Evolutionary conservation across 2,888 invertebrate species (phyloP).

Genomic region (Polia nebulosa): DNA sequence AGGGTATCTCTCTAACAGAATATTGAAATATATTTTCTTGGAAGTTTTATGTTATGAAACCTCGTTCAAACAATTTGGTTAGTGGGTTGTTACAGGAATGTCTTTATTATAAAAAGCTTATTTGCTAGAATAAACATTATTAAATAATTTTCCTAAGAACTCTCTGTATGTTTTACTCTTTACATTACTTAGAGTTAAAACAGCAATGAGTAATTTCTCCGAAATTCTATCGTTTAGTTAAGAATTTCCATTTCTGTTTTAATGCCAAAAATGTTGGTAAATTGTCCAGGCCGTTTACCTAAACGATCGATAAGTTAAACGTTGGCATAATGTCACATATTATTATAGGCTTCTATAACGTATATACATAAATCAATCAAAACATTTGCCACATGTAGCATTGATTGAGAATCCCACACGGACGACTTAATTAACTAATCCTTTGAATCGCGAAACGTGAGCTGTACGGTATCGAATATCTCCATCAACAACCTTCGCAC

Average conservation of each 20-base stretch:
- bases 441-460: conserved; percentile 67
- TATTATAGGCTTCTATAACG: not conserved
- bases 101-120: conserved; percentile 8
- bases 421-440: conserved; percentile 63
- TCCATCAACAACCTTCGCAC: conserved; percentile 39
- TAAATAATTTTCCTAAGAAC: not conserved
- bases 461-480: conserved; percentile 61
- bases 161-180: not conserved
- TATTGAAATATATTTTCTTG: conserved; percentile 32
- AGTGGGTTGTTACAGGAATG: not conserved
- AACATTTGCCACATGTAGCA: conserved; percentile 41
- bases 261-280: not conserved
- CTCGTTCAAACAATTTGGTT: not conserved
- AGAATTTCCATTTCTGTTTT: too few species aligned
- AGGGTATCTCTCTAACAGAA: conserved; percentile 46
- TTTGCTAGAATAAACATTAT: not conserved
- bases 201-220: not conserved
- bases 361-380: conserved; percentile 30
- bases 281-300: not conserved
- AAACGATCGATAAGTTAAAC: not conserved
- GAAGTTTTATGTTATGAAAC: conserved; percentile 13
- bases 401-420: conserved; percentile 54
- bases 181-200: not conserved
- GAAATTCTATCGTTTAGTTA: not conserved
- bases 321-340: not conserved